Conservation (phyloP, 2,113 vertebrate genomes). For the Lagenorhynchus albirostris region DNA sequence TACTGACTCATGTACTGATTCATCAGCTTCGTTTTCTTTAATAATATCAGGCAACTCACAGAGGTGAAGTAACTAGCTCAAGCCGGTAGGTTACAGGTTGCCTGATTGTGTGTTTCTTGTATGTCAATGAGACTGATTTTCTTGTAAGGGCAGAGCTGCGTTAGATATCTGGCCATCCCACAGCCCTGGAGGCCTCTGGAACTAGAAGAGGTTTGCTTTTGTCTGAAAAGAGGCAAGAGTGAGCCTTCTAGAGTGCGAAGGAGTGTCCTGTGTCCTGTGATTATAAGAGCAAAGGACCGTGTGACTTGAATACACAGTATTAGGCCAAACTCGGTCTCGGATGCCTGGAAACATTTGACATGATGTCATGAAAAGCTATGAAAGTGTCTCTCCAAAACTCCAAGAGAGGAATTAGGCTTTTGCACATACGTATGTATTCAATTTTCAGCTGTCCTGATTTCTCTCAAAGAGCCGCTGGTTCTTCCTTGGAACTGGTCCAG, state of each 20-base stretch:
- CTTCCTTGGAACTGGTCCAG: neutral
- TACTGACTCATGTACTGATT: neutral
- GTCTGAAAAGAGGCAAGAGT: neutral
- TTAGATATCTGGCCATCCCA: neutral
- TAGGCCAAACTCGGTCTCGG: conserved; percentile 6
- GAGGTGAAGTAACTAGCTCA: neutral
- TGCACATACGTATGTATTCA: conserved; percentile 39
- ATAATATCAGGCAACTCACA: neutral
- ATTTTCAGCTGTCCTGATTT: conserved; percentile 44
- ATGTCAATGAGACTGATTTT: neutral
- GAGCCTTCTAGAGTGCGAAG: neutral
- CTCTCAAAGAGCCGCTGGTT: neutral
- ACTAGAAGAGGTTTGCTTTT: neutral
- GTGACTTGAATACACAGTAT: conserved; percentile 8
- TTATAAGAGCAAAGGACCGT: neutral
- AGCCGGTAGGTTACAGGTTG: neutral
- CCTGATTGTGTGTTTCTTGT: neutral
- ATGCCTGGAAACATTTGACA: conserved; percentile 53
- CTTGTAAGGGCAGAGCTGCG: neutral
- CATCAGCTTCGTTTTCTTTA: neutral
- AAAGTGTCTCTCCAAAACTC: conserved; percentile 8
- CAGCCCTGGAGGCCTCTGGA: neutral
- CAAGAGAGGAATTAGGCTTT: conserved; percentile 38
- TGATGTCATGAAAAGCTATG: conserved; percentile 54
- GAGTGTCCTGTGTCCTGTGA: neutral